These are phyloP conservation scores for Oreocharis arfaki DNA, from an alignment of 2,113 vertebrate species.

Conservation along the genomic window DNA sequence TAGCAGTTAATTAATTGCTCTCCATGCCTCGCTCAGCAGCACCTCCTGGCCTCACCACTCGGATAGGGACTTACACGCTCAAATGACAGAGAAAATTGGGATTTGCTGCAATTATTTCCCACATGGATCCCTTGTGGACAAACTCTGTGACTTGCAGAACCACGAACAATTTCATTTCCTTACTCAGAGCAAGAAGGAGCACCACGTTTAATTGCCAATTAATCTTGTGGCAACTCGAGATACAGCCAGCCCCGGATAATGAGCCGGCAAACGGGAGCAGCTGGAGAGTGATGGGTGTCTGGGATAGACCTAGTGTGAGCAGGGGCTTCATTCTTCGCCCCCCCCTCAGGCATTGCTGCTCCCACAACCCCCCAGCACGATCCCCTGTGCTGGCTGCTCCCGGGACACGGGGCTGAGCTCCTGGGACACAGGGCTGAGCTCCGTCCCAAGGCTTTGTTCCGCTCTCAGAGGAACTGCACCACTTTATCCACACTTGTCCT, in stretches of 20 bases:
- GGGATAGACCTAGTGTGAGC: neutral
- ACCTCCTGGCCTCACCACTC: neutral
- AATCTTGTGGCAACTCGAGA: neutral
- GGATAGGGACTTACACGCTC: neutral
- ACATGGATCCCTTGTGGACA: neutral
- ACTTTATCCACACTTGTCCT: neutral
- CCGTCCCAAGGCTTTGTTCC: neutral
- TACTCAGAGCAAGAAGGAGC: neutral
- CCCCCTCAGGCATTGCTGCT: neutral
- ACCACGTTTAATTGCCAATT: neutral
- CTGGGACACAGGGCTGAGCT: neutral
- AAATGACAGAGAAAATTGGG: neutral
- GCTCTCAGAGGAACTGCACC: neutral
- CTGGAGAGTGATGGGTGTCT: accelerated
- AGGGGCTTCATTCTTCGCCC: accelerated
- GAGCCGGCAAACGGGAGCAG: neutral
- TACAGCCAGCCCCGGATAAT: neutral
- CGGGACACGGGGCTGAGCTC: neutral
- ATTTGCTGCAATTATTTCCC: neutral
- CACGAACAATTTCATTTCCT: neutral
- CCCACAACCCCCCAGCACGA: accelerated
- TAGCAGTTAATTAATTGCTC: neutral
- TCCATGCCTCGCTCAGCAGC: neutral
- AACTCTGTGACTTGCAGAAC: neutral
- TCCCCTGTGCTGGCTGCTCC: neutral